A percentile compares a stretch with the other conserved stretches of the same genome.
Conservation (phyloP, 2,888 invertebrate genomes). For the Meliscaeva auricollis region DNA sequence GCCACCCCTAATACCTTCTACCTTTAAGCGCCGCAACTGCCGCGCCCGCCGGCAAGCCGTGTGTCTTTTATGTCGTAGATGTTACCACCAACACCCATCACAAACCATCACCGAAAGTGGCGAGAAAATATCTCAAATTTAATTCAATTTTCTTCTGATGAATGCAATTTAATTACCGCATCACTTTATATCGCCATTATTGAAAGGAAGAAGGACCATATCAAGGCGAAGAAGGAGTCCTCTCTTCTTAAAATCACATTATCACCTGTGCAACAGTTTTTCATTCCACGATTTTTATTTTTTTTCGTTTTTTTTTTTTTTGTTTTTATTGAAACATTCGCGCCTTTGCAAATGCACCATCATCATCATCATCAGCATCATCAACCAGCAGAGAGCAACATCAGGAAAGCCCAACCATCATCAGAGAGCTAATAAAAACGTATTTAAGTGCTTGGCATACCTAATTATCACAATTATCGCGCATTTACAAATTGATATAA, state of each 20-base stretch:
- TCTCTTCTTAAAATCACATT: constrained; percentile 67
- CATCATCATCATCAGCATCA: constrained; percentile 31
- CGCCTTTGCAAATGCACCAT: constrained; percentile 49
- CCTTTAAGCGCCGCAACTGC: too few species aligned
- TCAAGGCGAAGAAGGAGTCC: constrained; percentile 21
- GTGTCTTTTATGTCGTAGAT: neutral
- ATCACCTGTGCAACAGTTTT: constrained; percentile 64
- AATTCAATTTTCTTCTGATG: constrained; percentile 71
- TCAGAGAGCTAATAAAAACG: constrained; percentile 70
- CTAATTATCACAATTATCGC: constrained; percentile 84
- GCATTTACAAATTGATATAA: constrained; percentile 84
- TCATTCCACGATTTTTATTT: neutral
- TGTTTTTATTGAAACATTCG: constrained; percentile 34
- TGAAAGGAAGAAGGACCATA: constrained; percentile 24
- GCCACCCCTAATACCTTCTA: too few species aligned
- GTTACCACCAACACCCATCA: neutral
- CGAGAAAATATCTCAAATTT: constrained; percentile 53
- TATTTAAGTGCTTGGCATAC: constrained; percentile 77
- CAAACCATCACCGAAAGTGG: constrained; percentile 25
- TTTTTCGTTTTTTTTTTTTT: constrained; percentile 18
- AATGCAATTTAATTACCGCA: constrained; percentile 69
- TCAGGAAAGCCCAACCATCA: constrained; percentile 8
- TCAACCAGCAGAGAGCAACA: neutral
- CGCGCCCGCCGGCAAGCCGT: constrained; percentile 16
- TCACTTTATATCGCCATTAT: constrained; percentile 20